phyloP scores from a whole-genome alignment of 2,888 invertebrate species.

The Lepidochitona cinerea region DNA sequence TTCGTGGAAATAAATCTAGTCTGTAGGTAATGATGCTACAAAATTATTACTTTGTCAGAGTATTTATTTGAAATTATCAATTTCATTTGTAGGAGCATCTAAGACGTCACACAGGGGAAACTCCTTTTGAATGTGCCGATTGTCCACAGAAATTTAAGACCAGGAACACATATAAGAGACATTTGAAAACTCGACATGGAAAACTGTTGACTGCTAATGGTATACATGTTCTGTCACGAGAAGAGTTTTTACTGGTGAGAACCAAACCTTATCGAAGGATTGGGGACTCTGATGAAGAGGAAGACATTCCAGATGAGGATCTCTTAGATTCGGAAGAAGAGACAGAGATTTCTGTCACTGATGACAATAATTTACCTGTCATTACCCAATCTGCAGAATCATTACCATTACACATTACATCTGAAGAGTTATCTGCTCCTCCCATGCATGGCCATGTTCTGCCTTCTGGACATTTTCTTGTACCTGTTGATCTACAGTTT shows the following conservation, averaged over 20 bases:
- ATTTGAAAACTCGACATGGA: slow-evolving; percentile 75
- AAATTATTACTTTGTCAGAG: no score
- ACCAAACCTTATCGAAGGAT: slow-evolving; percentile 44
- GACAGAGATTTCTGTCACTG: neutral
- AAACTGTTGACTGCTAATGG: slow-evolving; percentile 75
- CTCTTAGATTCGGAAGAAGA: neutral
- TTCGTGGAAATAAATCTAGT: no score
- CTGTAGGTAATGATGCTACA: no score
- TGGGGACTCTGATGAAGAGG: slow-evolving; percentile 14
- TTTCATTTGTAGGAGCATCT: slow-evolving; percentile 71
- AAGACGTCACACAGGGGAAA: slow-evolving; percentile 73
- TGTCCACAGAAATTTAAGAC: slow-evolving; percentile 74
- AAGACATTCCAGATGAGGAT: slow-evolving; percentile 13
- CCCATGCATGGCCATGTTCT: neutral
- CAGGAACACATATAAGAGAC: slow-evolving; percentile 76
- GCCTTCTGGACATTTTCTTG: neutral
- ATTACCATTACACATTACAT: neutral
- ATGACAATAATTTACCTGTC: neutral
- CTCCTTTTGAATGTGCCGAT: slow-evolving; percentile 65
- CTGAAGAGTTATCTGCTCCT: neutral
- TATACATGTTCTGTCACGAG: slow-evolving; percentile 72
- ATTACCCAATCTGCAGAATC: neutral
- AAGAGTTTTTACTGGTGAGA: slow-evolving; percentile 60
- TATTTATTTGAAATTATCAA: no score
- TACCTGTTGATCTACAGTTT: neutral